Evolutionary conservation across 1,140 invertebrate genomes (phyloP), one percentile per base, ranked within the genome.

Genomic region (Euglossa dilemma): DNA sequence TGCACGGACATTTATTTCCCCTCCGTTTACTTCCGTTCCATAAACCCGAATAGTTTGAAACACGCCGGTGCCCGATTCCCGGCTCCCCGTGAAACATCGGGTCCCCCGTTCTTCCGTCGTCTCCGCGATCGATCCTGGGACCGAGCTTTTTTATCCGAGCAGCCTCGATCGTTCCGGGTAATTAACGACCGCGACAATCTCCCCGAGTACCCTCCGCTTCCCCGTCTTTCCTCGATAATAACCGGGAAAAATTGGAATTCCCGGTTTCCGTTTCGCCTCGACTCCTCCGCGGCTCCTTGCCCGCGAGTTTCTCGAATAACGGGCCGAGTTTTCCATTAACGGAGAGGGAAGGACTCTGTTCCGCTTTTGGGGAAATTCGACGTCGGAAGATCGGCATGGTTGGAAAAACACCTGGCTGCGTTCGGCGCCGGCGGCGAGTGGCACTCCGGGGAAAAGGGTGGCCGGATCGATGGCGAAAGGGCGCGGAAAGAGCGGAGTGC

Each of bases 1-100:
- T 71, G 84, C 67, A 78, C 70, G 50, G 83, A 74, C 79, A 69
- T 88, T 82, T 76, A 87, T 84, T 85, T 63, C 56, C 11, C 25
- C 25, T 7, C 45, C 69, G 61, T 75, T 82, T 66, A 64, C 83
- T 85, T 81, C 69, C 77, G 50, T 88, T 79, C 77, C 83, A 79
- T 88, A 87, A 87, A 87, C 83, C 63, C 83, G 63, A 79, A 54
- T 75, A 57, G 56, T 63, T 72, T 43, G 57, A 43, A 73, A 54
- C 79, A 67, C 20, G 23, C 70, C 23, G 11, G n/a, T 36, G 56
- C 23, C 71, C 79, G 69, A 79, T 36, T 63, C 11, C 66, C 45
- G 43, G 36, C 36, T 16, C 28, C 36, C n/a, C 50, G 50, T 52
- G 47, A 85, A 81, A 69, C 72, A 59, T 70, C 59, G 63, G 56